Evolutionary conservation across 2,888 invertebrate genomes (phyloP), one percentile per base, ranked within the genome.

Genomic region (Panzeria rudis): DNA sequence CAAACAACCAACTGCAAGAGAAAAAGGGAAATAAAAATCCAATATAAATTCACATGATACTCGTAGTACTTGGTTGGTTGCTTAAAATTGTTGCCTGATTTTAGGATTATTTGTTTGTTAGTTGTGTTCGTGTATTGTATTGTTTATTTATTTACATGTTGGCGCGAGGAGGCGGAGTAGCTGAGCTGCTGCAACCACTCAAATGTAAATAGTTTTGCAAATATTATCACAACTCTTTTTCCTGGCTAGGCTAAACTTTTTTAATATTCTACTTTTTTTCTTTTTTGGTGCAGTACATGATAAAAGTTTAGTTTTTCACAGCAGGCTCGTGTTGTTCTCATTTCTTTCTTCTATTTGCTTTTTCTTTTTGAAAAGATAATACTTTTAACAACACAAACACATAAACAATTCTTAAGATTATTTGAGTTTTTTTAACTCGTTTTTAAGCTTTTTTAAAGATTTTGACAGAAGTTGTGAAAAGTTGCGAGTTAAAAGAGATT

Each of bases 121-220:
- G 54, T 17, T 44, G 41, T 41, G 52, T 56, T 64, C 32, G 75
- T 64, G 83, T 69, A 56, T 76, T 78, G 59, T 71, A 61, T 69
- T 78, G 52, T 62, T 62, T 78, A 78, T 71, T 78, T 78, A 69
- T 78, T 23, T 66, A 38, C 38, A 38, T 4, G 4, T n/a, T 3
- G 35, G 15, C 4, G 20, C 0, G n/a, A 15, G 54, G 47, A 11
- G 47, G 25, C 23, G 38, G 13, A 52, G 44, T 5, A 6, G 11
- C 44, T 52, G 11, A 6, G 11, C 44, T 52, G 11, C 20, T 62
- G 62, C 59, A 85, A 75, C 82, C 85, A 75, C 85, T 85, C 85
- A 75, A 85, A 85, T 86, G 90, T 90, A 90, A 90, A 90, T 91
- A 91, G 90, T 90, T 90, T 89, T 87, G 88, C 87, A 91, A 91